Conservation (phyloP, 2,113 vertebrate species). For the Engystomops pustulosus region DNA sequence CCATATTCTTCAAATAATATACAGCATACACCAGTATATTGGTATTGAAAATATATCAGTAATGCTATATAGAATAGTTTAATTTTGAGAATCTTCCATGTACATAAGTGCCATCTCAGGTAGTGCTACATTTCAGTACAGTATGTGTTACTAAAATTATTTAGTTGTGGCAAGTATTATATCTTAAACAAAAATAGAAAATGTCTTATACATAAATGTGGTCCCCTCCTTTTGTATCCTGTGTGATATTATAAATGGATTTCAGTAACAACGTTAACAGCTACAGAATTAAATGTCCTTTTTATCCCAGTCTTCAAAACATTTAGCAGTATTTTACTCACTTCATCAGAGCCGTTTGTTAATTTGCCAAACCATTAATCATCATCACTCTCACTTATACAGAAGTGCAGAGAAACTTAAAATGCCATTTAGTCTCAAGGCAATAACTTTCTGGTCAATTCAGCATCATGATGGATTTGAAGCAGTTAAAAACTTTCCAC, state of each 20-base stretch:
- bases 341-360: background rate
- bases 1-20: too few relatives aligned
- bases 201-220: background rate
- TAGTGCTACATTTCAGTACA: too few relatives aligned
- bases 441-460: background rate
- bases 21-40: too few relatives aligned
- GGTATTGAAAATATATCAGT: background rate
- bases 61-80: background rate
- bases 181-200: background rate
- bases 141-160: background rate
- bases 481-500: too few relatives aligned
- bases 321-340: background rate
- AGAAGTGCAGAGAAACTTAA: background rate
- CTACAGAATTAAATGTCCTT: background rate
- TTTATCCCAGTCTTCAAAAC: background rate
- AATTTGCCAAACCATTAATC: background rate
- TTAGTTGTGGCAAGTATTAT: background rate
- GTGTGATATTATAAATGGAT: background rate
- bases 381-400: background rate
- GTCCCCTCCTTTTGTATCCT: background rate
- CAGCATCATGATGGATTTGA: too few relatives aligned
- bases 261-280: too few relatives aligned
- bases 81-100: background rate
- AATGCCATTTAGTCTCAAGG: background rate
- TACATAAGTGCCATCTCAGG: too few relatives aligned